phyloP scores from a whole-genome alignment of 2,888 invertebrate species.

The Aspidiotus destructor region DNA sequence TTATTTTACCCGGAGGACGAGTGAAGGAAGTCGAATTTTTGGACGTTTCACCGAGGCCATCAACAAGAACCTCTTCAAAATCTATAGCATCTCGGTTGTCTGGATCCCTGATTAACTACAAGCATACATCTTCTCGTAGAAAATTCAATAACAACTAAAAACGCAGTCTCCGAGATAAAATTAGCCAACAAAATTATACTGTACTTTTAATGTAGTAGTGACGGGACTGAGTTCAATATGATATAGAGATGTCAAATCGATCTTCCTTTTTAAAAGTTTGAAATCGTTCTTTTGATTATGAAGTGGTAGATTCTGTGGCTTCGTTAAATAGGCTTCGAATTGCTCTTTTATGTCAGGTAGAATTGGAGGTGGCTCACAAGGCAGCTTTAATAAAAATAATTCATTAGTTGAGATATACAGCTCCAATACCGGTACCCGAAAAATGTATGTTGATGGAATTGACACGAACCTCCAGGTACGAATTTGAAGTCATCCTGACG shows the following conservation, averaged over 20 bases:
- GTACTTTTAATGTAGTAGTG: slow-evolving; percentile 48
- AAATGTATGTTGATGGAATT: too few relatives aligned
- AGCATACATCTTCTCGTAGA: too few relatives aligned
- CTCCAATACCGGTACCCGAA: too few relatives aligned
- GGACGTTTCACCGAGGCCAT: slow-evolving; percentile 46
- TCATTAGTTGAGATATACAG: too few relatives aligned
- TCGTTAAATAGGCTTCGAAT: slow-evolving; percentile 49
- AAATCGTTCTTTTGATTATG: slow-evolving; percentile 61
- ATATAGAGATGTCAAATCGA: slow-evolving; percentile 48
- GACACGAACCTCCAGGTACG: too few relatives aligned
- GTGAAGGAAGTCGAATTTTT: slow-evolving; percentile 70
- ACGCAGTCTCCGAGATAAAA: too few relatives aligned
- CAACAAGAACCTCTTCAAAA: slow-evolving; percentile 52
- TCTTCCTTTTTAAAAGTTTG: slow-evolving; percentile 53
- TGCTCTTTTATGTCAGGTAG: slow-evolving; percentile 55
- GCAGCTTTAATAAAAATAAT: slow-evolving; percentile 39
- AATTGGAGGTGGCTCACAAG: slow-evolving; percentile 52
- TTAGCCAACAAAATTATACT: not conserved
- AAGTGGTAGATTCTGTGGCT: slow-evolving; percentile 56
- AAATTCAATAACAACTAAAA: too few relatives aligned
- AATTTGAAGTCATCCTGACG: too few relatives aligned
- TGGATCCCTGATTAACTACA: slow-evolving; percentile 49
- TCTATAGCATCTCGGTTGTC: slow-evolving; percentile 65
- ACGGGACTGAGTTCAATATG: slow-evolving; percentile 47
- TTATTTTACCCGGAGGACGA: slow-evolving; percentile 62